Evolutionary conservation across 2,888 invertebrate genomes (phyloP).

Genomic region (Phaedon cochleariae): DNA sequence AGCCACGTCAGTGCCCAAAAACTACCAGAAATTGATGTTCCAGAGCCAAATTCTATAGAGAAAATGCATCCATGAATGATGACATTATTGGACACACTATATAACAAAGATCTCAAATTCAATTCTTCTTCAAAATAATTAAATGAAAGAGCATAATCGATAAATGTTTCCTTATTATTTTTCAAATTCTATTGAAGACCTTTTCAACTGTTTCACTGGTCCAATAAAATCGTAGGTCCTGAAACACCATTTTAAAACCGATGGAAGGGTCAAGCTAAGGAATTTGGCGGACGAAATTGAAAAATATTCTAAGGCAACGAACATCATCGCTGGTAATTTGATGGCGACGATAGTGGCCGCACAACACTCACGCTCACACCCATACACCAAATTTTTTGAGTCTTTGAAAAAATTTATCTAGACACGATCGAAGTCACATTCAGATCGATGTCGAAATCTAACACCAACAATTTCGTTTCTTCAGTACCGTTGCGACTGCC

Average conservation of each 20-base stretch:
- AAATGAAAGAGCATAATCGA: no score
- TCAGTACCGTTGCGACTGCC: slow-evolving; percentile 99
- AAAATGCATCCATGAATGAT: no score
- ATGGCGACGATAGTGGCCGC: slow-evolving; percentile 14
- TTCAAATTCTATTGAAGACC: no score
- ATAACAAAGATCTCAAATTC: no score
- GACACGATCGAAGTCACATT: slow-evolving; percentile 19
- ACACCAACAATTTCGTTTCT: slow-evolving; percentile 96
- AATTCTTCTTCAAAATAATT: no score
- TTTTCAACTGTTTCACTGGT: no score
- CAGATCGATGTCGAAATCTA: slow-evolving; percentile 91
- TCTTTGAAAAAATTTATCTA: slow-evolving; percentile 44
- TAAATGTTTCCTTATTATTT: no score
- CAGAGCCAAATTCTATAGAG: neutral
- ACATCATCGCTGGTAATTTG: slow-evolving; percentile 20
- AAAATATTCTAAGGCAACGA: slow-evolving; percentile 5
- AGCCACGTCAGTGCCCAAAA: neutral
- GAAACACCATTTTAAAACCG: no score
- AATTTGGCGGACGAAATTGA: no score
- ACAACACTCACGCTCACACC: slow-evolving; percentile 35
- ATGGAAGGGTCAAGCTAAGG: no score
- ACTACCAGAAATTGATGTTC: neutral
- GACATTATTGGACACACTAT: no score
- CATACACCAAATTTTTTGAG: slow-evolving; percentile 44
- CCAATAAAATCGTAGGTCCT: no score